Percentiles rank a stretch among this genome's conserved stretches.
phyloP scores from a whole-genome alignment of 2,113 vertebrate species.

The Grus americana region DNA sequence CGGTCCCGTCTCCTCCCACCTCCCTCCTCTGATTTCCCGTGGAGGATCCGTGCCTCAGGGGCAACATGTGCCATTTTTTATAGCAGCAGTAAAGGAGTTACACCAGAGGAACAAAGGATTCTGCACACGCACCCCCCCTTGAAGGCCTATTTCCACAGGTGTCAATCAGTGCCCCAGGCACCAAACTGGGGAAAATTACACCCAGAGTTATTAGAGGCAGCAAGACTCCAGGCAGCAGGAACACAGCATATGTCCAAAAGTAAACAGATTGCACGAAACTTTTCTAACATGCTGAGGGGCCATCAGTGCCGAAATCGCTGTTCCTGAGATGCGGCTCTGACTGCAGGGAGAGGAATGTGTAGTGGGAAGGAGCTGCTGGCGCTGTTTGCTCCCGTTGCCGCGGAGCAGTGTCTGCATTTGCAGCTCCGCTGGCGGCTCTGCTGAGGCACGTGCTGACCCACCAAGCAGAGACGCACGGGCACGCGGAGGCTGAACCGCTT shows the following conservation, averaged over 20 bases:
- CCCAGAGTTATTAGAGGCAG: constrained; percentile 27
- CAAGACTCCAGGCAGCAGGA: constrained; percentile 1
- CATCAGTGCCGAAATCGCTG: background rate
- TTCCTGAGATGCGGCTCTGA: background rate
- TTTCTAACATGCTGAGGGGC: background rate
- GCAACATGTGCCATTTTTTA: background rate
- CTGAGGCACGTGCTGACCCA: background rate
- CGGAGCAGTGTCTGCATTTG: rapidly evolving
- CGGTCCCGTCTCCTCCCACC: background rate
- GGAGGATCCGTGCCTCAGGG: background rate
- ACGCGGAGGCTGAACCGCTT: background rate
- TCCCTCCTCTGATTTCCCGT: background rate
- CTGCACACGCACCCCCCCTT: background rate
- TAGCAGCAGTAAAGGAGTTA: background rate
- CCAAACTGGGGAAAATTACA: background rate
- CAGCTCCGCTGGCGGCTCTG: background rate
- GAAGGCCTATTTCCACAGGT: background rate
- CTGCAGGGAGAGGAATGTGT: background rate
- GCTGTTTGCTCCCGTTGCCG: background rate
- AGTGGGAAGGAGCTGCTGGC: background rate
- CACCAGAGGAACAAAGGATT: background rate
- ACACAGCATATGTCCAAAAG: constrained; percentile 31
- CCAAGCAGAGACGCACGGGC: background rate
- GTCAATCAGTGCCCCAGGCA: background rate
- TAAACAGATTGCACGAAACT: constrained; percentile 31